These are phyloP conservation scores for Todiramphus chloris DNA, from an alignment of 2,113 vertebrate genomes.

Conservation along the genomic window DNA sequence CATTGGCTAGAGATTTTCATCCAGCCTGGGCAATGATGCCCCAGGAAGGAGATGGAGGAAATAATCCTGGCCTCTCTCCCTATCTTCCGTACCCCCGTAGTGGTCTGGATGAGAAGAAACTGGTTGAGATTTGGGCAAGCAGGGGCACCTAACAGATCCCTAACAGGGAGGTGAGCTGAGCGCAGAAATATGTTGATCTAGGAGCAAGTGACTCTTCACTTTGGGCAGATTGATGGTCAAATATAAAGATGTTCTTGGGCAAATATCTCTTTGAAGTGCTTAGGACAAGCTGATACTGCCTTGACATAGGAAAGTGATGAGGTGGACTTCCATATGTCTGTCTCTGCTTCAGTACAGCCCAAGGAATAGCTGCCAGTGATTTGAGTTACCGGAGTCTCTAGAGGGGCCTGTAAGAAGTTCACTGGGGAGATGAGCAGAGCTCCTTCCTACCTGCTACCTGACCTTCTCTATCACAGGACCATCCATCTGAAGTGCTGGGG, in stretches of 20 bases:
- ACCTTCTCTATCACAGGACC: background rate
- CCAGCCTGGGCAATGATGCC: background rate
- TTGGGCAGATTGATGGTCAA: background rate
- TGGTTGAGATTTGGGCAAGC: accelerated
- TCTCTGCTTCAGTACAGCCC: background rate
- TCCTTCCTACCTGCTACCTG: background rate
- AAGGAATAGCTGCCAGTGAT: background rate
- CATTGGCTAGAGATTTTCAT: background rate
- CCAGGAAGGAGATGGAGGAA: background rate
- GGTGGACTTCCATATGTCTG: background rate
- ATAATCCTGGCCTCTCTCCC: background rate
- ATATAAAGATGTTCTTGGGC: background rate
- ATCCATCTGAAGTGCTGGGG: background rate
- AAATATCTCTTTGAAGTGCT: background rate
- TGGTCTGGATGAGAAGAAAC: background rate
- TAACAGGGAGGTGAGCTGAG: background rate
- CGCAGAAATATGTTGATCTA: background rate
- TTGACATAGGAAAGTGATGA: background rate
- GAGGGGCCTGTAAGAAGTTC: background rate
- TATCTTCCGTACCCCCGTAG: background rate
- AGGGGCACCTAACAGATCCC: background rate
- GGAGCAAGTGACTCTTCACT: background rate
- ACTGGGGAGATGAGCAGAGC: background rate
- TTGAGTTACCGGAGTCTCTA: background rate
- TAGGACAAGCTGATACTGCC: background rate